Conservation (phyloP, 1,140 invertebrate species). For the Leucophenga varia region DNA sequence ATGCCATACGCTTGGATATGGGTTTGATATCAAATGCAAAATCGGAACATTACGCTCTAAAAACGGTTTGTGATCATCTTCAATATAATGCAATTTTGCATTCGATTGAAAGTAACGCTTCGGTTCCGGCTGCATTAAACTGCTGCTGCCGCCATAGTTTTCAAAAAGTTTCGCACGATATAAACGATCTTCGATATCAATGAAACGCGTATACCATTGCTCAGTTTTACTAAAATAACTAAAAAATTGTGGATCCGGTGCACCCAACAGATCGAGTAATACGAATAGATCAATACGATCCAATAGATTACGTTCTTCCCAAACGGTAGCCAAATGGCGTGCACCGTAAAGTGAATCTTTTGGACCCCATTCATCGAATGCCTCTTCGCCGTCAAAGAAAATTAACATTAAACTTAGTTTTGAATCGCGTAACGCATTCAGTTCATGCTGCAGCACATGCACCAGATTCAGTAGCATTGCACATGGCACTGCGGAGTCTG, state of each 20-base stretch:
- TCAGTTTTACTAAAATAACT: slow-evolving; percentile 76
- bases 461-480: slow-evolving; percentile 90
- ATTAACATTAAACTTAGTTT: slow-evolving; percentile 85
- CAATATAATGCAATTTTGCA: slow-evolving; percentile 63
- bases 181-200: slow-evolving; percentile 64
- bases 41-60: slow-evolving; percentile 64
- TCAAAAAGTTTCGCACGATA: slow-evolving; percentile 59
- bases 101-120: slow-evolving; percentile 64
- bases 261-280: slow-evolving; percentile 88
- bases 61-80: slow-evolving; percentile 96
- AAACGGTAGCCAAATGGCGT: slow-evolving; percentile 78
- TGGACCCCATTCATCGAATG: slow-evolving; percentile 79
- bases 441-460: slow-evolving; percentile 65
- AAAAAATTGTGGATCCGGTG: slow-evolving; percentile 76
- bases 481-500: slow-evolving; percentile 73
- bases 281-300: slow-evolving; percentile 70
- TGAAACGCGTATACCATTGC: slow-evolving; percentile 66
- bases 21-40: slow-evolving; percentile 49
- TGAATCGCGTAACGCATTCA: slow-evolving; percentile 60
- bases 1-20: slow-evolving; percentile 89
- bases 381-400: slow-evolving; percentile 98
- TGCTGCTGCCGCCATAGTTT: slow-evolving; percentile 53
- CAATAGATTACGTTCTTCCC: slow-evolving; percentile 58
- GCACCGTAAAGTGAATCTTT: slow-evolving; percentile 93
- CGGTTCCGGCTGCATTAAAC: slow-evolving; percentile 13